Base-by-base conservation (phyloP, 1,140 invertebrate genomes). In the Ostrea edulis region DNA sequence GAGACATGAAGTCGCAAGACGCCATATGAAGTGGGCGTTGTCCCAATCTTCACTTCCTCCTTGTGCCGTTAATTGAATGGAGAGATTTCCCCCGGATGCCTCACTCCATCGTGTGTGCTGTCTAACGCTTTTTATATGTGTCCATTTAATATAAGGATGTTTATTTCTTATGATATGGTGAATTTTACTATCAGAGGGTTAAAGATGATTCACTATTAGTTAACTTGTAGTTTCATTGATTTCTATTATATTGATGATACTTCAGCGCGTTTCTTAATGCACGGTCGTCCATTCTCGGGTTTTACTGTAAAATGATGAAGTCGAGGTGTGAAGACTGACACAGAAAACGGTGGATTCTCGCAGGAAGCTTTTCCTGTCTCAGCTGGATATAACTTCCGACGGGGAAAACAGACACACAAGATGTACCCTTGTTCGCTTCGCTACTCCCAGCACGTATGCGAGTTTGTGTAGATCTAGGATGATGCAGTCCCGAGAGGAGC, bases 21-120 rank as follows among this genome's bases (percentile, higher is more conserved):
- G 68, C 68, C 68, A 35, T 22, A 20, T 77, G 25, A 35, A 77
- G 68, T 77, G 68, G 68, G 68, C 68, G 68, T 25, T 14, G 68
- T 12, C 68, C 25, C 68, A 22, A 9, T 35, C 68, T 77, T 9
- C 25, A 77, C 68, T 77, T 77, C 68, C 68, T 77, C 25, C 68
- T 29, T 29, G 68, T 77, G 25, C 29, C 25, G 29, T 77, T 77
- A 77, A 77, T 77, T 77, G 68, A 77, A 77, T 77, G 68, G 22
- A 77, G 68, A 77, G 68, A 77, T 25, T 77, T 77, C 68, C 68
- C 14, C 68, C 68, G 68, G 68, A 77, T 77, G 68, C 12, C 25
- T 29, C 68, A 35, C 68, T 77, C 29, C 25, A 2, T 77, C 8
- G 25, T 35, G 22, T 77, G 14, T 17, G 68, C 68, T 77, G 68